Evolutionary conservation across 2,113 vertebrate genomes (phyloP).

Genomic region (Corythaeola cristata): DNA sequence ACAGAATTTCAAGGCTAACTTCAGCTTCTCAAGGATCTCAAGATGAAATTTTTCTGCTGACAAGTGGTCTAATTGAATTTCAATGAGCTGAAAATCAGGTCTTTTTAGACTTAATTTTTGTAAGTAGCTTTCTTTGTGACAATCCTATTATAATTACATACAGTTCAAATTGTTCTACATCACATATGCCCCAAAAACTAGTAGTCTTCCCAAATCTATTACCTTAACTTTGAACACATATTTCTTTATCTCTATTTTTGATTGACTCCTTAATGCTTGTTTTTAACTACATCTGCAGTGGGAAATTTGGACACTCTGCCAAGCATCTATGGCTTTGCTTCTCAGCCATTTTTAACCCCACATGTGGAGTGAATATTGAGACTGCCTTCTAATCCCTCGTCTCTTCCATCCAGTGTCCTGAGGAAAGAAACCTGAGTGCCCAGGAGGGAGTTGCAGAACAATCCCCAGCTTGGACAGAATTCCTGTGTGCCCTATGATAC

Average conservation of each 20-base stretch:
- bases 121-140: constrained; percentile 6
- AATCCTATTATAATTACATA: background rate
- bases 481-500: background rate
- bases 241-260: background rate
- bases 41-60: constrained; percentile 35
- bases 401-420: background rate
- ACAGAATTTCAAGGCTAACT: constrained; percentile 65
- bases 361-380: background rate
- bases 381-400: background rate
- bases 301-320: background rate
- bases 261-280: background rate
- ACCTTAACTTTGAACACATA: background rate
- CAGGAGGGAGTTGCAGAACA: background rate
- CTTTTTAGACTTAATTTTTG: constrained; percentile 16
- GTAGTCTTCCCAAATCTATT: background rate
- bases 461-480: background rate
- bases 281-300: background rate
- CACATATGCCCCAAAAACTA: background rate
- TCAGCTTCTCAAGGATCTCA: constrained; percentile 40
- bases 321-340: background rate
- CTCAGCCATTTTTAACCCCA: background rate
- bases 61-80: constrained; percentile 56
- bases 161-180: background rate
- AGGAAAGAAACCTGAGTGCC: background rate
- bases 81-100: constrained; percentile 51